Conservation (phyloP, 2,113 vertebrate species). For the Lates calcarifer region DNA sequence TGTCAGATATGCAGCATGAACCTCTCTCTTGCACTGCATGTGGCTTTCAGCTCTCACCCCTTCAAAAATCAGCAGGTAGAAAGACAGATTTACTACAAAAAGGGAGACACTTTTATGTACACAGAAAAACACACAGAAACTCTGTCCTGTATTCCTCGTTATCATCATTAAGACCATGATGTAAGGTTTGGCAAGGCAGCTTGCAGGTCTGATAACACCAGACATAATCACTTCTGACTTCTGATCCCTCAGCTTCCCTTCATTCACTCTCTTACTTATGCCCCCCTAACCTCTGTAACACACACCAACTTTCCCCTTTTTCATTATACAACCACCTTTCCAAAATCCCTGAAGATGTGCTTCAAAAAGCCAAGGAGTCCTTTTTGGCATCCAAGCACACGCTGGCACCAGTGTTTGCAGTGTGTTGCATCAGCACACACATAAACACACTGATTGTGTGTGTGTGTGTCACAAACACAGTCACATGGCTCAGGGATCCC, state of each 20-base stretch:
- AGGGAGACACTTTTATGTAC: slow-evolving; percentile 10
- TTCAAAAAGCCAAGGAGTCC: slow-evolving; percentile 50
- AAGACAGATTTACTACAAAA: slow-evolving; percentile 26
- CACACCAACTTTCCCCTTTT: background rate
- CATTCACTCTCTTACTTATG: background rate
- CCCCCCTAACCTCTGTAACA: background rate
- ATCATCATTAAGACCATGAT: slow-evolving; percentile 65
- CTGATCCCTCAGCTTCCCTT: slow-evolving; percentile 55
- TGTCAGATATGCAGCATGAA: background rate
- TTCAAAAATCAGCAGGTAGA: background rate
- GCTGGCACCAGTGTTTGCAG: slow-evolving; percentile 77
- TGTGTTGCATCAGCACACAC: slow-evolving; percentile 78
- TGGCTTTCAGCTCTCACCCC: slow-evolving; percentile 11
- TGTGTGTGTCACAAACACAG: slow-evolving; percentile 45
- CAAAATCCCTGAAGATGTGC: slow-evolving; percentile 58
- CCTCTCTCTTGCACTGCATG: background rate
- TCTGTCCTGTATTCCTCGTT: slow-evolving; percentile 5
- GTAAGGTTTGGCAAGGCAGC: slow-evolving; percentile 66
- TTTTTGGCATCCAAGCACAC: slow-evolving; percentile 36
- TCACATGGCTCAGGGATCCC: slow-evolving; percentile 43
- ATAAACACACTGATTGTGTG: slow-evolving; percentile 42
- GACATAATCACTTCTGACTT: slow-evolving; percentile 66
- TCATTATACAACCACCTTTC: slow-evolving; percentile 41
- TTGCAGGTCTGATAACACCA: slow-evolving; percentile 54
- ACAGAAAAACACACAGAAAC: slow-evolving; percentile 25